Evolutionary conservation across 2,797 vertebrate species (phyloP).

Genomic region (Darevskia nairensis): DNA sequence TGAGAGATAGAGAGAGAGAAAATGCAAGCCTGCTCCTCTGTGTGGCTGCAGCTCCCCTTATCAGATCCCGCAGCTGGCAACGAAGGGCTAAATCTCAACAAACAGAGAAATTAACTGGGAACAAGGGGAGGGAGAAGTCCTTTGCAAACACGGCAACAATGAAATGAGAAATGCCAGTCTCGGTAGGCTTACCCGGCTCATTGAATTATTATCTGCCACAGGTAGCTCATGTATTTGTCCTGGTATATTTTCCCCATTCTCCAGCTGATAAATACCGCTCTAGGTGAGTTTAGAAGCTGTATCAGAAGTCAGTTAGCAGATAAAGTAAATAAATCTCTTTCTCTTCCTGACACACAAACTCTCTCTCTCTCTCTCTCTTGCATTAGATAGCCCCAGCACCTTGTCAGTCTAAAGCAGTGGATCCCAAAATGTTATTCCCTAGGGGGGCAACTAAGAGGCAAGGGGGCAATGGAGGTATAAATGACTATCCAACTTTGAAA

Average conservation of each 20-base stretch:
- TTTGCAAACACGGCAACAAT: slow-evolving; percentile 68
- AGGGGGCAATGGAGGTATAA: too few species aligned
- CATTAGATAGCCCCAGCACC: slow-evolving; percentile 12
- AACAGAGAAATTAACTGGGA: slow-evolving; percentile 75
- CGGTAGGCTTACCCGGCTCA: slow-evolving; percentile 54
- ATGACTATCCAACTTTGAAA: too few species aligned
- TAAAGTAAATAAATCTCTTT: slow-evolving; percentile 65
- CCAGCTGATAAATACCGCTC: slow-evolving; percentile 70
- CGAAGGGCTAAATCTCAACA: slow-evolving; percentile 67
- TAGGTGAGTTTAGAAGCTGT: slow-evolving; percentile 63
- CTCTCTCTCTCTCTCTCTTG: slow-evolving; percentile 9
- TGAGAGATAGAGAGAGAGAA: slow-evolving; percentile 30
- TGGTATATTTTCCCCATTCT: slow-evolving; percentile 17
- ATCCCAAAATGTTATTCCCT: slow-evolving; percentile 35
- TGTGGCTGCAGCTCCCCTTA: slow-evolving; percentile 57
- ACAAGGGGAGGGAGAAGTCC: slow-evolving; percentile 66
- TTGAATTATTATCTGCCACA: slow-evolving; percentile 70
- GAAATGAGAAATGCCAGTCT: slow-evolving; percentile 70
- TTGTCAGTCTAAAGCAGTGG: slow-evolving; percentile 60
- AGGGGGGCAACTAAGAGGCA: too few species aligned
- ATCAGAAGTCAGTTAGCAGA: slow-evolving; percentile 57
- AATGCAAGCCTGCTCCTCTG: slow-evolving; percentile 43
- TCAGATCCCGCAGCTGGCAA: slow-evolving; percentile 69
- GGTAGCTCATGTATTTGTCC: slow-evolving; percentile 67
- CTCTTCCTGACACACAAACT: not conserved